Evolutionary conservation across 2,113 vertebrate genomes (phyloP).

Genomic region (Tylochromis polylepis): DNA sequence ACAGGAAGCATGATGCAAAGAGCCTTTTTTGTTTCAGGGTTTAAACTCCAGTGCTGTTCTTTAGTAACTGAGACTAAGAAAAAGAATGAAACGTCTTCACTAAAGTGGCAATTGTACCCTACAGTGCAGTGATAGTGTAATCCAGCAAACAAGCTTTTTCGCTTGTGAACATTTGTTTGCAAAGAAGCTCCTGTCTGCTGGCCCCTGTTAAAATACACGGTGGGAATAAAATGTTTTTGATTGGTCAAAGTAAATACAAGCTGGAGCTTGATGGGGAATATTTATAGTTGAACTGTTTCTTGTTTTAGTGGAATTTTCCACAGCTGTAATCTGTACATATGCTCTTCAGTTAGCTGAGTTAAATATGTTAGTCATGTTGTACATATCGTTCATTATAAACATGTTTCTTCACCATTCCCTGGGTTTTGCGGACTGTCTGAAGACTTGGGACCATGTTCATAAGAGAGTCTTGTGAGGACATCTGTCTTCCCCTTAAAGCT

Average conservation of each 20-base stretch:
- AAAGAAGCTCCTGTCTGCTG: background rate
- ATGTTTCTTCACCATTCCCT: rapidly evolving
- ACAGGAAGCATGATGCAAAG: background rate
- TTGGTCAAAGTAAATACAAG: background rate
- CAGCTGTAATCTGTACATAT: rapidly evolving
- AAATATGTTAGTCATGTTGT: background rate
- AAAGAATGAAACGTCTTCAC: background rate
- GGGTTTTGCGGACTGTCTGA: background rate
- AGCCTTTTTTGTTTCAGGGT: background rate
- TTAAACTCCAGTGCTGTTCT: background rate
- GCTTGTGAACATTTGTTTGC: background rate
- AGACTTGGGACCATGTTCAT: background rate
- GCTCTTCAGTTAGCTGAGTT: background rate
- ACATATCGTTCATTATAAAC: background rate
- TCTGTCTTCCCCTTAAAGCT: background rate
- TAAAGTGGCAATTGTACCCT: background rate
- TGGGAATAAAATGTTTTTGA: rapidly evolving
- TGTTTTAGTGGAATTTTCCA: background rate
- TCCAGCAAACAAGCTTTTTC: background rate
- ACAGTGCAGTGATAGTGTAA: background rate
- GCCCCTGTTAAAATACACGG: rapidly evolving
- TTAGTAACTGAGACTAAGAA: background rate
- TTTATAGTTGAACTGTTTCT: rapidly evolving
- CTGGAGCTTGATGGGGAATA: background rate
- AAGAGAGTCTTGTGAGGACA: background rate